Base-by-base conservation (phyloP, 1,140 invertebrate genomes). In the Drosophila mayri region DNA sequence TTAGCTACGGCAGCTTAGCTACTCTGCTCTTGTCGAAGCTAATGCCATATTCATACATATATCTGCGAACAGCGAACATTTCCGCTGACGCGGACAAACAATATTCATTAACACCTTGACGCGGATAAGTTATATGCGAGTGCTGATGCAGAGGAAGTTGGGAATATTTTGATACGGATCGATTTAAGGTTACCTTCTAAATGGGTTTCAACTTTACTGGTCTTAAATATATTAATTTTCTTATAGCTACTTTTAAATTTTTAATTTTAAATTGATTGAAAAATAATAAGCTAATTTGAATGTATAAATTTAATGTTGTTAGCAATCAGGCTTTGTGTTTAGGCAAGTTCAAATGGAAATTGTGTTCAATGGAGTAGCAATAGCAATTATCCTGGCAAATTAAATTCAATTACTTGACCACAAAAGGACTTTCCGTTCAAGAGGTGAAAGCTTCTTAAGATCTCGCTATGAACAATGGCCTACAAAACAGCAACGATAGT, bases 81-180 rank as follows among this genome's bases (percentile, higher is more conserved):
- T 73, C 47, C 79, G 73, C 61, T 67, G 58, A 63, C 32, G 41
- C 32, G 41, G 18, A 50, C 22, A 43, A 73, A 65, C 71, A 58
- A 75, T 57, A 78, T 73, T 78, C 62, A 84, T 84, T 81, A 80
- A 52, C 77, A 76, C 76, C 50, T 60, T 43, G 55, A 55, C 32
- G 67, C 32, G 32, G 38, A 35, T 64, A 50, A 49, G 72, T 46
- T 40, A 43, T 55, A 32, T 16, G 30, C 22, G 43, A 58, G 20
- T 38, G 35, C 43, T 32, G 41, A 47, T 32, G 22, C 38, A 30
- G 55, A 38, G 25, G 35, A 46, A 57, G 37, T 57, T n/a, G 10
- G 11, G 3, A 3, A 1, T 6, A 20, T 54, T 0, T 54, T 0
- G 30, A 30, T 20, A 22, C 3, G 20, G 12, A 18, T 47, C 28